Percentiles rank a stretch among this genome's conserved stretches.
Evolutionary conservation across 2,888 invertebrate species (phyloP).

Genomic region (Lissocephala sabroskyi): DNA sequence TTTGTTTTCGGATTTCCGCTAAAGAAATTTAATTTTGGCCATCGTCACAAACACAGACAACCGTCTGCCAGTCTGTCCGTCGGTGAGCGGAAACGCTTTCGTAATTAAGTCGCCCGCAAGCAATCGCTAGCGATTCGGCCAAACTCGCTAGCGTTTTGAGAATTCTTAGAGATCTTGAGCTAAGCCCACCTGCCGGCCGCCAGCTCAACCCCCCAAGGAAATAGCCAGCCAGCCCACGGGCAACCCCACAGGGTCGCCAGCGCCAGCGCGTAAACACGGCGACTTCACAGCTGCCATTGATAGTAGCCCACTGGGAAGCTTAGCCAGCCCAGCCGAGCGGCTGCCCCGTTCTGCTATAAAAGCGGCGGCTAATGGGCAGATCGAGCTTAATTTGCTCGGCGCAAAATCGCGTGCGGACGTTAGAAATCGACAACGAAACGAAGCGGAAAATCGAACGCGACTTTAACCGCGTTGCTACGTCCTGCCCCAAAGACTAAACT

Average conservation of each 20-base stretch:
- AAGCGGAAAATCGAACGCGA: conserved; percentile 25
- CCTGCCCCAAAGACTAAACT: conserved; percentile 25
- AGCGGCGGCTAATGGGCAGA: conserved; percentile 49
- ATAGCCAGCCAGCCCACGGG: conserved; percentile 10
- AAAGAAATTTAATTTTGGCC: conserved; percentile 40
- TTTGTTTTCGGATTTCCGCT: conserved; percentile 43
- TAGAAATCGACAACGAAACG: conserved; percentile 38
- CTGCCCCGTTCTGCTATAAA: conserved; percentile 53
- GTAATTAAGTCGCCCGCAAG: not conserved
- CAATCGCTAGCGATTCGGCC: no score
- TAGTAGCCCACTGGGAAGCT: conserved; percentile 30
- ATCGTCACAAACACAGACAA: no score
- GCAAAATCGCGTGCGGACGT: conserved; percentile 66
- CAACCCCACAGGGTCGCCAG: conserved; percentile 15
- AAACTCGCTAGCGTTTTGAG: no score
- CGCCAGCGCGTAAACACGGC: conserved; percentile 18
- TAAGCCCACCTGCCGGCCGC: no score
- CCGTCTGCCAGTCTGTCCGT: no score
- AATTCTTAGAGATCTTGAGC: no score
- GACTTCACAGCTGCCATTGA: conserved; percentile 51
- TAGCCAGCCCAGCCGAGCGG: conserved; percentile 17
- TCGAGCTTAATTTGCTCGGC: conserved; percentile 68
- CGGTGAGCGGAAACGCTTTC: not conserved
- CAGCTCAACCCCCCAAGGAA: no score
- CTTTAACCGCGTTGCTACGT: conserved; percentile 42